A percentile compares a stretch with the other conserved stretches of the same genome.
phyloP scores from a whole-genome alignment of 2,113 vertebrate species.

The Ahaetulla prasina region DNA sequence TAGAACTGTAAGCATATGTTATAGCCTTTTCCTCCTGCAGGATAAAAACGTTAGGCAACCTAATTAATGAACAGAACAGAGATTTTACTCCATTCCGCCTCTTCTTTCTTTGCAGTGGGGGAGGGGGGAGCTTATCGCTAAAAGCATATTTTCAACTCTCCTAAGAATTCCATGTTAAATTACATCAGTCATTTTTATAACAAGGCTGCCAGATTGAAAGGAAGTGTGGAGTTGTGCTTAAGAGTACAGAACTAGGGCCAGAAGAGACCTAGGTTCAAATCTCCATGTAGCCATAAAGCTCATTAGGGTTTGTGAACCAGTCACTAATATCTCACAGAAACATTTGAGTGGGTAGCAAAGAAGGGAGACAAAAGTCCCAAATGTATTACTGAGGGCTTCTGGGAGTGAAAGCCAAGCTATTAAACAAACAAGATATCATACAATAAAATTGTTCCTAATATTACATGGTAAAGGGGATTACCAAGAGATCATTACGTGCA shows the following conservation, averaged over 20 bases:
- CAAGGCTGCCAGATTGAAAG: background rate
- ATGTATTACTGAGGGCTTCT: background rate
- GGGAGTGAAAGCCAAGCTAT: background rate
- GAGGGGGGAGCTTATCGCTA: background rate
- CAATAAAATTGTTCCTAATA: background rate
- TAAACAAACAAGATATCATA: background rate
- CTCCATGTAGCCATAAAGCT: background rate
- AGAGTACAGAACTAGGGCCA: background rate
- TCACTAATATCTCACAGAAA: background rate
- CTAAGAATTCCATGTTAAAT: background rate
- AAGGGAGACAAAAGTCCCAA: background rate
- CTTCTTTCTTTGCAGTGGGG: background rate
- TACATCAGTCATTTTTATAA: background rate
- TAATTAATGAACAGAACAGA: background rate
- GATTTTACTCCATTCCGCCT: background rate
- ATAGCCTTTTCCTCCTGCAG: background rate
- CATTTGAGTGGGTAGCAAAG: background rate
- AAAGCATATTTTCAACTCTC: background rate
- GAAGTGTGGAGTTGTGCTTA: background rate
- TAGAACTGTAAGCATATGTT: background rate
- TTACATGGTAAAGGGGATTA: background rate
- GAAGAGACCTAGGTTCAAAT: background rate
- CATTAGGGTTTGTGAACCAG: background rate
- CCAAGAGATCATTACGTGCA: background rate
- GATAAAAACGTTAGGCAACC: background rate